These are phyloP conservation scores for Oncorhynchus masou DNA, from an alignment of 2,113 vertebrate species.

Conservation along the genomic window DNA sequence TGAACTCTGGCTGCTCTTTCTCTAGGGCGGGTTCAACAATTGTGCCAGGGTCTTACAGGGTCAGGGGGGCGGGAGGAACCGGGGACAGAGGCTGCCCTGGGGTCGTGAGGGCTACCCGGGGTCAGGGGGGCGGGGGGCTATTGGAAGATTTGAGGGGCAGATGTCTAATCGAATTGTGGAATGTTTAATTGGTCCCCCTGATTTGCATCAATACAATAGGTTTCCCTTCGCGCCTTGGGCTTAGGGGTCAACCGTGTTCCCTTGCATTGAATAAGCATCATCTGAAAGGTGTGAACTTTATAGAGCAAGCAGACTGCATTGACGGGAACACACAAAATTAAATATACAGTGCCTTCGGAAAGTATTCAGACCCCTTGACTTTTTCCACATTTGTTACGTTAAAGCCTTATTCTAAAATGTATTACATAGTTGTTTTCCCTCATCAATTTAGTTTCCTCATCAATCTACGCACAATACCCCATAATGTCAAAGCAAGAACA, in stretches of 20 bases:
- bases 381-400: too few relatives aligned
- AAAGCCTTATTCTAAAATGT: too few relatives aligned
- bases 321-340: not conserved
- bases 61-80: conserved; percentile 12
- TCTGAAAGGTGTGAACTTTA: conserved; percentile 75
- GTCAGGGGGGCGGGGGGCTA: conserved; percentile 38
- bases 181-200: conserved; percentile 67
- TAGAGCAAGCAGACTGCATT: conserved; percentile 43
- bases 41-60: conserved; percentile 61
- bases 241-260: conserved; percentile 67
- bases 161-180: conserved; percentile 76
- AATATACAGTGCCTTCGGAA: too few relatives aligned
- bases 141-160: conserved; percentile 73
- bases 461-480: too few relatives aligned
- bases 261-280: conserved; percentile 67
- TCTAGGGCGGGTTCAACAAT: conserved; percentile 66
- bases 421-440: too few relatives aligned
- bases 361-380: too few relatives aligned
- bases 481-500: too few relatives aligned
- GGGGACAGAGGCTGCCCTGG: conserved; percentile 53
- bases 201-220: conserved; percentile 76
- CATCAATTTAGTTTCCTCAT: too few relatives aligned
- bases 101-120: conserved; percentile 60
- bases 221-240: conserved; percentile 43
- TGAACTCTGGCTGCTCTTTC: conserved; percentile 71